Conservation (phyloP, 2,888 invertebrate genomes). For the Tortrix viridana region DNA sequence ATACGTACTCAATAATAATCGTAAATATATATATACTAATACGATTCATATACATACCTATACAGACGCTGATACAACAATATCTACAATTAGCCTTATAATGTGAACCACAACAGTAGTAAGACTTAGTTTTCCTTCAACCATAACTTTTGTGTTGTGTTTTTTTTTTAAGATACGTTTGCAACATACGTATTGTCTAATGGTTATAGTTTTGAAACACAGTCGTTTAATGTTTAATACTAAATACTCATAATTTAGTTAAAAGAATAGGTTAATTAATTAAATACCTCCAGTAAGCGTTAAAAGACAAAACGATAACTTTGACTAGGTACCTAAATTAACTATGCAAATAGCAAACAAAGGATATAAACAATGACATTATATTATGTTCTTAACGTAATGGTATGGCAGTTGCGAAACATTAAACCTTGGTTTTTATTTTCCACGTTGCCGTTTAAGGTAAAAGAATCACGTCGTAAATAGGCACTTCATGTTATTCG, state of each 20-base stretch:
- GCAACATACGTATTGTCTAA: background rate
- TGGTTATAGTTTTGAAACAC: background rate
- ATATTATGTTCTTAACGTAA: conserved; percentile 48
- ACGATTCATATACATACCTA: no score
- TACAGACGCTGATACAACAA: no score
- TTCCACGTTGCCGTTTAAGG: conserved; percentile 57
- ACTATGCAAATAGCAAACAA: conserved; percentile 51
- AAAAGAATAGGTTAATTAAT: no score
- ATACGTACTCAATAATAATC: no score
- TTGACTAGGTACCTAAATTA: conserved; percentile 25
- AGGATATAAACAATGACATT: conserved; percentile 54
- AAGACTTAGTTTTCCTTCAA: no score
- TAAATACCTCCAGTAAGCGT: no score
- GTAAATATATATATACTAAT: no score
- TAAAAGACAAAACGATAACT: background rate
- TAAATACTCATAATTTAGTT: no score
- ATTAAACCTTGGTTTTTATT: conserved; percentile 65
- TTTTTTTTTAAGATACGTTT: conserved; percentile 11
- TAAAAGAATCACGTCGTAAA: conserved; percentile 65
- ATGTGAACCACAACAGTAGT: no score
- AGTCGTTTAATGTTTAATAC: background rate
- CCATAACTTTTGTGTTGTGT: conserved; percentile 9
- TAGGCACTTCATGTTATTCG: conserved; percentile 62
- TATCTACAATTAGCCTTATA: no score
- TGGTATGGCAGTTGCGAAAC: conserved; percentile 52